Evolutionary conservation across 2,797 vertebrate species (phyloP), one percentile per base, ranked within the genome.

Genomic region (Aulostomus chinensis): DNA sequence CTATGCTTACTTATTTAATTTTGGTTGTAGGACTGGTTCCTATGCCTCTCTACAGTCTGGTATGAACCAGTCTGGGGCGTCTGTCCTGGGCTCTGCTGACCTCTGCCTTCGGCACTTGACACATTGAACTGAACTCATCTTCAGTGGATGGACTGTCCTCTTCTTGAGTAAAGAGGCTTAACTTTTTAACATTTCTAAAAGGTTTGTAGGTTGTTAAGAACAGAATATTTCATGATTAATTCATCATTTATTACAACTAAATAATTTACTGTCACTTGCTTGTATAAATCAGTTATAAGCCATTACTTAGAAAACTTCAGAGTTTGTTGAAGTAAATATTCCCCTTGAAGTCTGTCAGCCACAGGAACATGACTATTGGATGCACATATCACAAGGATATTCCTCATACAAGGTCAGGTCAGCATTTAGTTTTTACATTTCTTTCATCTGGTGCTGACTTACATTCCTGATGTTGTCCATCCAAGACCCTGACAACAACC

Each of bases 391-490:
- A 33, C n/a, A 14, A 22, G 17, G 6, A 48, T 9, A 37, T 33
- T 17, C 26, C 14, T 17, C 4, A 4, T 14, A 7, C 24, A 32
- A 43, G 17, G 22, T 55, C 14, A 22, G 2, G 5, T 25, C 50
- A 9, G 9, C 1, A 12, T 56, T 15, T 1, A 4, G 12, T 39
- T 11, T 46, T 2, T 51, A 25, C 32, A 26, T 32, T 10, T 5
- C n/a, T 8, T 11, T 11, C 46, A 30, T 51, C 15, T 31, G 13
- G n/a, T 37, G 22, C 37, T 20, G 9, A 12, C 29, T 51, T 58
- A 57, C n/a, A n/a, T n/a, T n/a, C 49, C 52, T 28, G 14, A 15
- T 40, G 64, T 40, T 56, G 32, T 40, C 34, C 16, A 37, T 36
- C n/a, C 15, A 5, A 41, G 15, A 50, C 12, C 33, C 26, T 3